phyloP scores from a whole-genome alignment of 64 coral and sea anemone genomes.

The Montipora sp. region DNA sequence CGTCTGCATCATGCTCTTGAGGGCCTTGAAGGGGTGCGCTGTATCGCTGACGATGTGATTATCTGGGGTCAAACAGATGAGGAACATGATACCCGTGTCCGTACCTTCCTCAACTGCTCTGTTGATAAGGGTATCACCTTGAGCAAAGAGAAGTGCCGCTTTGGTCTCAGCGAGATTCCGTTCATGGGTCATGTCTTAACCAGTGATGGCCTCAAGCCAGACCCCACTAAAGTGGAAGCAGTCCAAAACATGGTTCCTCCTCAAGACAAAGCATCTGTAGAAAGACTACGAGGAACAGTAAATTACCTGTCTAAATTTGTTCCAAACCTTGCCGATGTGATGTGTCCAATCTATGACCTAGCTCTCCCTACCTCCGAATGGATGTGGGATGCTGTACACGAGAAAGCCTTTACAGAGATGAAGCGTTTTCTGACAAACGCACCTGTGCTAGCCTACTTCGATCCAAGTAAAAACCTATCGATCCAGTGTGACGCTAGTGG shows the following conservation, averaged over 20 bases:
- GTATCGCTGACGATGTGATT: too few species aligned
- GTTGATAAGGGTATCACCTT: not conserved
- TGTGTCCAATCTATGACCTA: not conserved
- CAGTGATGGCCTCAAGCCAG: not conserved
- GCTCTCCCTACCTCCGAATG: not conserved
- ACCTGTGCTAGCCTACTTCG: not conserved
- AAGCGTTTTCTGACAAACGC: not conserved
- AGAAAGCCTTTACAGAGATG: not conserved
- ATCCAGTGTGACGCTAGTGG: not conserved
- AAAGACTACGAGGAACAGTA: conserved; percentile 18
- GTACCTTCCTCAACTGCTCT: conserved; percentile 13
- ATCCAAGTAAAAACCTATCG: not conserved
- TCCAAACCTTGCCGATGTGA: not conserved
- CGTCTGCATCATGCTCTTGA: too few species aligned
- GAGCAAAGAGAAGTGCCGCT: conserved; percentile 4
- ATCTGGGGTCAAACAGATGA: not conserved
- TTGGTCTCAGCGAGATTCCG: not conserved
- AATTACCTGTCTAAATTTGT: not conserved
- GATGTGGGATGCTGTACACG: not conserved
- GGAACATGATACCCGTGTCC: conserved; percentile 20
- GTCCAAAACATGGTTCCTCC: conserved; percentile 32
- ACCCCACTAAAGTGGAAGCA: conserved; percentile 1
- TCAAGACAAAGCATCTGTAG: not conserved
- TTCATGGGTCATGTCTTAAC: not conserved
- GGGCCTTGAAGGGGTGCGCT: too few species aligned